Conservation (phyloP, 2,888 invertebrate genomes). For the Lepidochrysops patricia region DNA sequence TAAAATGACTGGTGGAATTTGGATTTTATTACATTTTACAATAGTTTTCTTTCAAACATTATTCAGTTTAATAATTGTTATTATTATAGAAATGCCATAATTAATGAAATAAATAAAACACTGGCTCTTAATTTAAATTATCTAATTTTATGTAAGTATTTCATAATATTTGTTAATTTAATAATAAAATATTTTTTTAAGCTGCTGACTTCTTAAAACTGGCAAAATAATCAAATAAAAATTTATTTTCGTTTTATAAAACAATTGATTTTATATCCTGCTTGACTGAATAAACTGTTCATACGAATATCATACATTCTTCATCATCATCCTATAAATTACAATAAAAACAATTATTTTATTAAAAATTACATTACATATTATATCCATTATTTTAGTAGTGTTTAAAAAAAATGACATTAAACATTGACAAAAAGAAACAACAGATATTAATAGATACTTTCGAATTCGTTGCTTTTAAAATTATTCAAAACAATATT, state of each 20-base stretch:
- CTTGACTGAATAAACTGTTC: no score
- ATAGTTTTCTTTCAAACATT: background rate
- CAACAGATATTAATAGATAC: background rate
- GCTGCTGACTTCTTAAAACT: background rate
- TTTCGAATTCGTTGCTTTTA: constrained; percentile 5
- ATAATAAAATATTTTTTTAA: no score
- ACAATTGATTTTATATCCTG: no score
- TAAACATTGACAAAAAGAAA: background rate
- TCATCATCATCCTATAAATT: background rate
- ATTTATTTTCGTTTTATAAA: background rate
- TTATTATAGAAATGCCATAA: background rate
- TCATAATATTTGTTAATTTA: no score
- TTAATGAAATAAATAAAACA: background rate
- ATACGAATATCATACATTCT: constrained; percentile 1
- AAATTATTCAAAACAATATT: background rate
- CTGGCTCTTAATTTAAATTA: background rate
- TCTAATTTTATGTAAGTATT: no score
- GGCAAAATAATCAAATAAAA: background rate
- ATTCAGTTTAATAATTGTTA: no score
- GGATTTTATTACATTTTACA: background rate
- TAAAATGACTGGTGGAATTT: background rate
- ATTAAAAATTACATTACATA: background rate
- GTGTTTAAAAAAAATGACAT: background rate
- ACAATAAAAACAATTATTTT: background rate
- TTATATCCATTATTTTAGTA: background rate